These are phyloP conservation scores for Siderastrea siderea DNA, from an alignment of 92 coral and sea anemone species.

Conservation along the genomic window DNA sequence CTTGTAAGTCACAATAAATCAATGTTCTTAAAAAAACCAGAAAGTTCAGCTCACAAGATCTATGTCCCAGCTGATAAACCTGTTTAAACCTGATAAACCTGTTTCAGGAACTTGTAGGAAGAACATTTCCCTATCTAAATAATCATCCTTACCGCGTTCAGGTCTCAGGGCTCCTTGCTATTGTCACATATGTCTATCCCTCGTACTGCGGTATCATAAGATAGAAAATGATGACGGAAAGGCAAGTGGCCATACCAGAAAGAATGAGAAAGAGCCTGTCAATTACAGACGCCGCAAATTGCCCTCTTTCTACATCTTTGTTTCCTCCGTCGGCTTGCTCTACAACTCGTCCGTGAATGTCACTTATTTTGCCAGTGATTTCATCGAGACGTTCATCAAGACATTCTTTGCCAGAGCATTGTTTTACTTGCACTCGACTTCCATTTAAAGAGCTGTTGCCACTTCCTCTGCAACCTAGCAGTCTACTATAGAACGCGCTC, in stretches of 20 bases:
- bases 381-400: conserved; percentile 71
- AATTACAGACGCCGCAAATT: conserved; percentile 89
- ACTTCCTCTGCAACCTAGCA: neutral
- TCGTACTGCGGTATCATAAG: conserved; percentile 81
- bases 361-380: conserved; percentile 68
- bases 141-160: neutral
- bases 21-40: no score
- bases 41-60: no score
- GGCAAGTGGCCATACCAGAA: conserved; percentile 64
- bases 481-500: neutral
- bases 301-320: conserved; percentile 69
- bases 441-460: neutral
- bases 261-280: conserved; percentile 84
- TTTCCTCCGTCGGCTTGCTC: conserved; percentile 55
- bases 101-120: no score
- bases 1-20: no score
- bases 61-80: no score
- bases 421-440: conserved; percentile 9
- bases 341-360: conserved; percentile 47
- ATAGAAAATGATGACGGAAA: conserved; percentile 81
- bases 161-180: neutral
- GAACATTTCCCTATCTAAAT: no score
- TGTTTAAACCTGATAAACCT: no score
- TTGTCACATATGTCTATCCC: neutral
- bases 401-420: conserved; percentile 21